Conservation (phyloP, 2,797 vertebrate species). For the Myotis myotis region DNA sequence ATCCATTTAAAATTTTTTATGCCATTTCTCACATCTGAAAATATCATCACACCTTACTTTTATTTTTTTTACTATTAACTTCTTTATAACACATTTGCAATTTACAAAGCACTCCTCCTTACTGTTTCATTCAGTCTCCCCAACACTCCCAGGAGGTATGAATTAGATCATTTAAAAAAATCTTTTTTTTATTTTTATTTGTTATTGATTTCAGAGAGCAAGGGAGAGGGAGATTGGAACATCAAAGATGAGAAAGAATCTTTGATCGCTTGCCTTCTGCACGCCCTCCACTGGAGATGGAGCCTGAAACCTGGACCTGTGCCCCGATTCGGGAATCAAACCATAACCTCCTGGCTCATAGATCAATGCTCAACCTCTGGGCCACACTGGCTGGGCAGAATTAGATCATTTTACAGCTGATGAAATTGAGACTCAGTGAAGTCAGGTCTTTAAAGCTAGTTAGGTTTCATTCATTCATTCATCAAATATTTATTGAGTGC, state of each 20-base stretch:
- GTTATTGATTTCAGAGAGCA: too few relatives aligned
- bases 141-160: neutral
- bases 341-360: too few relatives aligned
- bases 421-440: slow-evolving; percentile 29
- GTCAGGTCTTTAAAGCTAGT: slow-evolving; percentile 7
- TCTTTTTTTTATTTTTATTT: too few relatives aligned
- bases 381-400: neutral
- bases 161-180: slow-evolving; percentile 7
- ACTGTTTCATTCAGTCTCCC: slow-evolving; percentile 24
- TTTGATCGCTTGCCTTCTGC: too few relatives aligned
- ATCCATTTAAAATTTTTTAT: neutral
- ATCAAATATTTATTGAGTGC: slow-evolving; percentile 45
- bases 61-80: neutral
- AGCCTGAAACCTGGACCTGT: too few relatives aligned
- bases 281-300: too few relatives aligned
- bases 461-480: slow-evolving; percentile 34
- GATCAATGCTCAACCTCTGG: too few relatives aligned
- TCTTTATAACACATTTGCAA: slow-evolving; percentile 11
- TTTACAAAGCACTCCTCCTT: slow-evolving; percentile 34
- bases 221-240: too few relatives aligned
- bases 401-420: slow-evolving; percentile 48
- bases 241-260: too few relatives aligned
- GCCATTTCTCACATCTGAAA: slow-evolving; percentile 45
- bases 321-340: too few relatives aligned
- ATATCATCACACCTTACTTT: neutral